A percentile compares a stretch with the other conserved stretches of the same genome.
Evolutionary conservation across 2,797 vertebrate genomes (phyloP).

Genomic region (Lagorchestes hirsutus): DNA sequence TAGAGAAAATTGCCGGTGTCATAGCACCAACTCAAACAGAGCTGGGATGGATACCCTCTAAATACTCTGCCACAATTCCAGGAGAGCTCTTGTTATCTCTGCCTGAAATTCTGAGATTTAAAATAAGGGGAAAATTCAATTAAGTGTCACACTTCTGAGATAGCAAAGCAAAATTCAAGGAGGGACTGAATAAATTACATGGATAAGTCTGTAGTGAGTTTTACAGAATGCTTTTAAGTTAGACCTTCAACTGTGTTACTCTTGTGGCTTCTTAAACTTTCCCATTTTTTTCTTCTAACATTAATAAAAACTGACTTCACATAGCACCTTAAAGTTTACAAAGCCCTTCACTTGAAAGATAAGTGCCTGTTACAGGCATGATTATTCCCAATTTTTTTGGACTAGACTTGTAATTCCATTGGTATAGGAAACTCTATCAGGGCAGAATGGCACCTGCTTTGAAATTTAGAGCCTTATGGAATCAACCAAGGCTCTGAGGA

Average conservation of each 20-base stretch:
- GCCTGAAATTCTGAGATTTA: not conserved
- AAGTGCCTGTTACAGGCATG: not conserved
- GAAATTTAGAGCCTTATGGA: not conserved
- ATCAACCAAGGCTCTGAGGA: not conserved
- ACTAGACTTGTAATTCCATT: not conserved
- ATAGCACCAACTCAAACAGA: slow-evolving; percentile 23
- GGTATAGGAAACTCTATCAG: not conserved
- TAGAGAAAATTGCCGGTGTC: not conserved
- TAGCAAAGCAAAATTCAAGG: not conserved
- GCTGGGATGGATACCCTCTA: not conserved
- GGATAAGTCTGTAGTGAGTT: not conserved
- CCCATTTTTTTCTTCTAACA: not conserved
- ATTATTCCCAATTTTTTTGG: not conserved
- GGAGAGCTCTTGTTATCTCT: not conserved
- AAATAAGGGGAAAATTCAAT: not conserved
- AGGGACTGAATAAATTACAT: not conserved
- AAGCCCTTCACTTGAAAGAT: not conserved
- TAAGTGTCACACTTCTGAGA: not conserved
- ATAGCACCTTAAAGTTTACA: not conserved
- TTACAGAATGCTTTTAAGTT: not conserved
- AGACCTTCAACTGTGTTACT: not conserved
- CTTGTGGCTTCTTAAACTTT: not conserved
- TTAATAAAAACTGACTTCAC: not conserved
- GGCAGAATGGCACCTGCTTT: not conserved
- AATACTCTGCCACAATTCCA: not conserved